Percentiles rank a stretch among this genome's conserved stretches.
These are phyloP conservation scores for Diplosoma virens DNA, from an alignment of 23 tunicate species.

Conservation along the genomic window DNA sequence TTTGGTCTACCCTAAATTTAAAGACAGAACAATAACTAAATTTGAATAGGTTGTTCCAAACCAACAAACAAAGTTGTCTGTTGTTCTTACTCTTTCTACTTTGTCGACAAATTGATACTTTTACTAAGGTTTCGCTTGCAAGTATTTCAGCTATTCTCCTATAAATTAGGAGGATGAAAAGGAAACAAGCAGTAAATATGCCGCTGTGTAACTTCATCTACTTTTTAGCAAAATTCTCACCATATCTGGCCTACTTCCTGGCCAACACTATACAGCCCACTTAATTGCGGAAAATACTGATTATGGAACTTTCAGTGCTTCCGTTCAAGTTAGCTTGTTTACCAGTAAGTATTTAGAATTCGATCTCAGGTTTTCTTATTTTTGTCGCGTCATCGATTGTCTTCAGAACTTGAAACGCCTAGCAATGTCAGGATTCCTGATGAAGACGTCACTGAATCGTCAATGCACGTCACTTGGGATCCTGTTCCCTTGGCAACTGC, in stretches of 20 bases:
- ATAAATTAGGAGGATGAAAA: no score
- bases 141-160: no score
- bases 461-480: conserved; percentile 70
- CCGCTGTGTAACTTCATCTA: no score
- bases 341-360: conserved; percentile 56
- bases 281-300: conserved; percentile 55
- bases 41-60: no score
- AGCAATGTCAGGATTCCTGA: conserved; percentile 39
- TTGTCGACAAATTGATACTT: no score
- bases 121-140: no score
- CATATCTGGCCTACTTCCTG: conserved; percentile 49
- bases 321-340: conserved; percentile 36
- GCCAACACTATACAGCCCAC: conserved; percentile 48
- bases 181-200: no score
- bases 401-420: conserved; percentile 78
- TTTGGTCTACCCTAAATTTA: no score
- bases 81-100: no score
- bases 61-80: no score
- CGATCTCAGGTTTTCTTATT: neutral
- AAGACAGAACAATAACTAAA: no score
- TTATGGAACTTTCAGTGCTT: conserved; percentile 58
- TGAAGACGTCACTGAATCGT: conserved; percentile 65
- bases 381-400: neutral
- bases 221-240: no score
- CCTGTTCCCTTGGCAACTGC: conserved; percentile 64